A percentile compares a stretch with the other conserved stretches of the same genome.
Evolutionary conservation across 2,797 vertebrate species (phyloP).

Genomic region (Morelia viridis): DNA sequence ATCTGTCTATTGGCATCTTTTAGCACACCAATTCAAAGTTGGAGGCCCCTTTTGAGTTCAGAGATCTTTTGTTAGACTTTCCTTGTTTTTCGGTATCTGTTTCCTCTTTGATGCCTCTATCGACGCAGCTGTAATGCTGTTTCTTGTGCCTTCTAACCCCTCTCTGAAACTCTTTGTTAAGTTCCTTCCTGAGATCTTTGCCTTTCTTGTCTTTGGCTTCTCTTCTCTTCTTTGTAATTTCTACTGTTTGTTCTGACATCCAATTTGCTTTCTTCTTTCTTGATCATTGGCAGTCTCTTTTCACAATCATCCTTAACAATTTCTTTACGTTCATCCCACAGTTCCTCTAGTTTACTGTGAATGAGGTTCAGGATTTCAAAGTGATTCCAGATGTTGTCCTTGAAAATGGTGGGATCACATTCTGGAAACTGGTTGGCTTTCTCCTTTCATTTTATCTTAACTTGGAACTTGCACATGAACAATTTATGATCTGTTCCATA

Average conservation of each 20-base stretch:
- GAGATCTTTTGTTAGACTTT: neutral
- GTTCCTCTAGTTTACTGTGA: neutral
- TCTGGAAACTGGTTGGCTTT: neutral
- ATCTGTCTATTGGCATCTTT: neutral
- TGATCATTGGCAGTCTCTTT: neutral
- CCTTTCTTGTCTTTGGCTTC: neutral
- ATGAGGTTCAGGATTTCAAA: neutral
- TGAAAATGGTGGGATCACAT: neutral
- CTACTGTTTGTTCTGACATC: neutral
- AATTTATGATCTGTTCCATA: neutral
- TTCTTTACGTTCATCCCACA: neutral
- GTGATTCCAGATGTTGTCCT: neutral
- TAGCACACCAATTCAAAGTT: neutral
- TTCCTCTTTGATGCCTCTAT: neutral
- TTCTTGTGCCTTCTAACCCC: neutral
- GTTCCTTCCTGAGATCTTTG: neutral
- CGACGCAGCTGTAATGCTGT: neutral
- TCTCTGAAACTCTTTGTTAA: neutral
- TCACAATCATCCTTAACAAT: neutral
- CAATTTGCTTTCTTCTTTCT: neutral
- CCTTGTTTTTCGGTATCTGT: neutral
- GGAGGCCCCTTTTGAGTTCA: neutral
- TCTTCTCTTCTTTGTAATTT: neutral
- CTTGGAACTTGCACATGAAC: neutral
- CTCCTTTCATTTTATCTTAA: neutral